These are phyloP conservation scores for Didymodactylos carnosus DNA, from an alignment of 2,888 invertebrate genomes.

Conservation along the genomic window DNA sequence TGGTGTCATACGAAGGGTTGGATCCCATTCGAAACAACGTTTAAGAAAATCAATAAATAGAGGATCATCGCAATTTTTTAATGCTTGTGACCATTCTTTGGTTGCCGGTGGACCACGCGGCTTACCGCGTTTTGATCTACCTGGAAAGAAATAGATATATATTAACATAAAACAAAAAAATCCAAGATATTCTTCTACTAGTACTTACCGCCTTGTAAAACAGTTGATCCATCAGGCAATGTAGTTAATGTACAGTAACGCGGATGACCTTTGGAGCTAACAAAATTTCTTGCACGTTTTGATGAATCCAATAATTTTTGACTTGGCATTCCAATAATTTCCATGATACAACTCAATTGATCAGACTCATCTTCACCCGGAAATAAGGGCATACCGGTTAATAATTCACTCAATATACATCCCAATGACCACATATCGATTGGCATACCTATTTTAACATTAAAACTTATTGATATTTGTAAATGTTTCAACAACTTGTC, in stretches of 20 bases:
- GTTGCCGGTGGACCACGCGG: conserved; percentile 80
- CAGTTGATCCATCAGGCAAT: conserved; percentile 63
- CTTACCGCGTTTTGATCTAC: conserved; percentile 67
- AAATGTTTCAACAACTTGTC: too few relatives aligned
- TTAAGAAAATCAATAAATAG: conserved; percentile 87
- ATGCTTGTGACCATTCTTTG: conserved; percentile 63
- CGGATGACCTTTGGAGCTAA: conserved; percentile 65
- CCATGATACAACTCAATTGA: conserved; percentile 91
- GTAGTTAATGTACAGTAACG: conserved; percentile 74
- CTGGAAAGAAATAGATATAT: background rate
- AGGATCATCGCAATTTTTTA: conserved; percentile 57
- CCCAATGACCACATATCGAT: conserved; percentile 42
- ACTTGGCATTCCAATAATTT: conserved; percentile 74
- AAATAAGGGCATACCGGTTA: conserved; percentile 83
- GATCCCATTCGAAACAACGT: conserved; percentile 91
- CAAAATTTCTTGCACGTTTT: conserved; percentile 78
- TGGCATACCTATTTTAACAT: conserved; percentile 17
- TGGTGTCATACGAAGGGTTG: conserved; percentile 72
- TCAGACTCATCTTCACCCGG: conserved; percentile 96
- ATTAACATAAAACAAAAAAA: background rate
- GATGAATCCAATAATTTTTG: conserved; percentile 64
- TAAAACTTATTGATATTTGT: too few relatives aligned
- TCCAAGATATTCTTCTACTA: background rate
- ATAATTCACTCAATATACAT: conserved; percentile 81
- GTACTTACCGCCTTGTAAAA: conserved; percentile 50